These are phyloP conservation scores for Clusia tigrina DNA, from an alignment of 2,888 invertebrate species.

Conservation along the genomic window DNA sequence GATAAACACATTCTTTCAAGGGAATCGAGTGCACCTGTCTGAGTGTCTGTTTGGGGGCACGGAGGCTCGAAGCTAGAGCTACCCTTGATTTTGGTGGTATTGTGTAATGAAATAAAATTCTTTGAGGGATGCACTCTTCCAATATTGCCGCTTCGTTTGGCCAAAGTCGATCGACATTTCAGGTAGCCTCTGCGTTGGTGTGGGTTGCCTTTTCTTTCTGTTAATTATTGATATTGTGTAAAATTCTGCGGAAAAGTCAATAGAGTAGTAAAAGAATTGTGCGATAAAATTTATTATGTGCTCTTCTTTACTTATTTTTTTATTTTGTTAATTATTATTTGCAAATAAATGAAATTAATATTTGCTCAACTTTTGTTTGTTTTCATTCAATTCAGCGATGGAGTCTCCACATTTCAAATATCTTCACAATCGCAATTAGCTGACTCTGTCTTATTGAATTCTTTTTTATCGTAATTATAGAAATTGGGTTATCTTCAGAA, in stretches of 20 bases:
- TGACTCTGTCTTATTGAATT: no score
- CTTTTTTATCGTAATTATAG: no score
- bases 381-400: constrained; percentile 21
- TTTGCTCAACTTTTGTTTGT: constrained; percentile 39
- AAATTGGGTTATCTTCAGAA: no score
- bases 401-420: constrained; percentile 8
- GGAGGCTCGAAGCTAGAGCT: no score
- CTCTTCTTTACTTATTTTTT: constrained; percentile 34
- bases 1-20: neutral
- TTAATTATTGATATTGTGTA: no score
- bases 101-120: no score
- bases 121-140: no score
- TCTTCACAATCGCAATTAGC: neutral
- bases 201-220: neutral
- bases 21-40: no score
- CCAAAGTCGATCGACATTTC: neutral
- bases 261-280: neutral
- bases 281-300: neutral
- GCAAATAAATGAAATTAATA: constrained; percentile 10
- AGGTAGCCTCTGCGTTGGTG: neutral
- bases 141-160: neutral
- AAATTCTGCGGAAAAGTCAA: neutral
- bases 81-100: no score
- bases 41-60: no score
- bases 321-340: constrained; percentile 40